phyloP scores from a whole-genome alignment of 2,888 invertebrate genomes.

The Drosophila putrida region DNA sequence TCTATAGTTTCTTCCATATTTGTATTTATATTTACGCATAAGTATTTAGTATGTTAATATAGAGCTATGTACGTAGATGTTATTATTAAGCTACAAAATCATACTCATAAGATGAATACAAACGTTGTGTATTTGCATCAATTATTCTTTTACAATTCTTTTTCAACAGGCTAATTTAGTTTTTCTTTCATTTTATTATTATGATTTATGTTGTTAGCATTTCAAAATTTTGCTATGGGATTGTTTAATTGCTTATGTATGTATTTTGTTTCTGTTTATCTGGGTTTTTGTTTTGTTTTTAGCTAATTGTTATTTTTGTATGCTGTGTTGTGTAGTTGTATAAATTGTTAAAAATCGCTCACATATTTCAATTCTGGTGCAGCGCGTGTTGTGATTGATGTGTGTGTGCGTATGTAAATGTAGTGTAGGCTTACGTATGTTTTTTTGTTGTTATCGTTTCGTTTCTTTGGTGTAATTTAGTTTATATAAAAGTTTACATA shows the following conservation, averaged over 20 bases:
- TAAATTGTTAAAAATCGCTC: conserved; percentile 77
- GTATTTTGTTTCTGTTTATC: conserved; percentile 28
- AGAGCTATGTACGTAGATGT: conserved; percentile 72
- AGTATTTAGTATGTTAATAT: conserved; percentile 49
- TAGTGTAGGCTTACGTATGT: conserved; percentile 64
- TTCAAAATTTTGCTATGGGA: conserved; percentile 79
- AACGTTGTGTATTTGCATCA: conserved; percentile 45
- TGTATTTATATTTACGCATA: conserved; percentile 48
- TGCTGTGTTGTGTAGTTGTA: conserved; percentile 51
- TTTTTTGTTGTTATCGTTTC: conserved; percentile 31
- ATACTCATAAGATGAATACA: conserved; percentile 72
- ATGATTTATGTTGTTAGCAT: conserved; percentile 46
- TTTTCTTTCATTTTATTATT: conserved; percentile 31
- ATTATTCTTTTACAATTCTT: conserved; percentile 42
- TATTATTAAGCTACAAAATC: conserved; percentile 77
- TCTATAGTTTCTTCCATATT: conserved; percentile 55
- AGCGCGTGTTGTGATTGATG: conserved; percentile 43
- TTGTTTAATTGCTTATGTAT: conserved; percentile 74
- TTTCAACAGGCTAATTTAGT: conserved; percentile 69
- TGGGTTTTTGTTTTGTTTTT: conserved; percentile 40
- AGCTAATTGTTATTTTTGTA: conserved; percentile 61
- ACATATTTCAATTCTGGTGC: conserved; percentile 66
- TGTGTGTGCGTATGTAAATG: conserved; percentile 30
- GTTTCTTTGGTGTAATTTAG: conserved; percentile 63
- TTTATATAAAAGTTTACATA: conserved; percentile 72